Conservation (phyloP, 2,797 vertebrate species). For the Luscinia luscinia region DNA sequence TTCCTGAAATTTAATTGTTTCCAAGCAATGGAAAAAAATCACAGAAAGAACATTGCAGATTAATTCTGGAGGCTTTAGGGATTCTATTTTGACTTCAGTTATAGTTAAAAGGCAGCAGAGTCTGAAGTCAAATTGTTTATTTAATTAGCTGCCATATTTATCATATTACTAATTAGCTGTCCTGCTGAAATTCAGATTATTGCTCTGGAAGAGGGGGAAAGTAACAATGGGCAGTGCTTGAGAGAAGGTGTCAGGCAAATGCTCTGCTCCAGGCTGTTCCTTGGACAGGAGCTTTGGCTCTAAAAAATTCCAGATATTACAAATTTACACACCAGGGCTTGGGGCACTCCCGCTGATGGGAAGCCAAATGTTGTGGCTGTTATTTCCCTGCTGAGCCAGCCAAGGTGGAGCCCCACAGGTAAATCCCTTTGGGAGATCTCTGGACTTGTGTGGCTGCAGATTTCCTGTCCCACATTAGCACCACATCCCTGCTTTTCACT, state of each 20-base stretch:
- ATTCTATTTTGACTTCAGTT: conserved; percentile 25
- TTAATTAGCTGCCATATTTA: conserved; percentile 1
- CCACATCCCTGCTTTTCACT: not conserved
- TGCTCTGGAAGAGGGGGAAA: not conserved
- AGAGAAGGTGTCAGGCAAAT: not conserved
- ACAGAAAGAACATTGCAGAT: not conserved
- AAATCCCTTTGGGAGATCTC: not conserved
- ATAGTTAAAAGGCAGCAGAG: not conserved
- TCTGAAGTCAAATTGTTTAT: not conserved
- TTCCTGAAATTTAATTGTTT: not conserved
- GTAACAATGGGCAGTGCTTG: not conserved
- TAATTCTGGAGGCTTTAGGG: not conserved
- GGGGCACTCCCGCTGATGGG: not conserved
- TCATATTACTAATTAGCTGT: not conserved
- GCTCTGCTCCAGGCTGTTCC: not conserved
- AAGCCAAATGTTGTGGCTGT: not conserved
- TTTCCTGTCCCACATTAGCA: not conserved
- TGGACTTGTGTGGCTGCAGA: not conserved
- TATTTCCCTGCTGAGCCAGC: not conserved
- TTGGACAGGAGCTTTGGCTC: not conserved
- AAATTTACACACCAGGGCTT: not conserved
- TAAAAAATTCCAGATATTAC: not conserved
- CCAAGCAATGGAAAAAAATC: not conserved
- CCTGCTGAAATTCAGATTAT: not conserved
- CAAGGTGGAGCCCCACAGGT: not conserved